Conservation (phyloP, 2,888 invertebrate genomes). For the Drosophila differens region DNA sequence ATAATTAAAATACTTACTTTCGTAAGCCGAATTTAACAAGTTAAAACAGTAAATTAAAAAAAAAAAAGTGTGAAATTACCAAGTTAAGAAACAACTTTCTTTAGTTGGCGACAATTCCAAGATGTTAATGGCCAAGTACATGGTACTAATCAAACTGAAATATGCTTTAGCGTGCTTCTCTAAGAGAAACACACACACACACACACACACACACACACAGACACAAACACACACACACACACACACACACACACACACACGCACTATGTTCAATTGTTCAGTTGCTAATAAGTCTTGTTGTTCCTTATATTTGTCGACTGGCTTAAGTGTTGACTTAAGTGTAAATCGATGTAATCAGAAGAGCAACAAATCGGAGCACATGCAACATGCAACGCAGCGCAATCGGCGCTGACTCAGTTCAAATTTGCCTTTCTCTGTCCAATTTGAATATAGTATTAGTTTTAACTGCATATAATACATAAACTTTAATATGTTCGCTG, state of each 20-base stretch:
- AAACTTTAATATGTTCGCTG: slow-evolving; percentile 38
- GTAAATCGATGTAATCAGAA: slow-evolving; percentile 64
- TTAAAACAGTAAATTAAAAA: neutral
- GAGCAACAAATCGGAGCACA: slow-evolving; percentile 11
- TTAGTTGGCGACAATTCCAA: neutral
- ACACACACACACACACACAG: no score
- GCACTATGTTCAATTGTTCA: no score
- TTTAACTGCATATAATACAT: neutral
- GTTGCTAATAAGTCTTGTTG: neutral
- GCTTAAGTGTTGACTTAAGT: slow-evolving; percentile 38
- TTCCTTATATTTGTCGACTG: slow-evolving; percentile 12
- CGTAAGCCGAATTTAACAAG: neutral
- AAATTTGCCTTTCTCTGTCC: slow-evolving; percentile 21
- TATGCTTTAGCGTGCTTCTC: no score
- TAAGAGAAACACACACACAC: neutral
- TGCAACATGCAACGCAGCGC: slow-evolving; percentile 47
- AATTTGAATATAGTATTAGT: slow-evolving; percentile 29
- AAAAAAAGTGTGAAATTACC: neutral
- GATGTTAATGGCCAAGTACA: neutral
- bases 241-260: no score
- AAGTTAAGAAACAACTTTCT: neutral
- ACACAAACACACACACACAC: no score
- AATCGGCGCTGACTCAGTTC: slow-evolving; percentile 51
- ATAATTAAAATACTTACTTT: neutral
- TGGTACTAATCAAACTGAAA: neutral